These are phyloP conservation scores for Boloria euphrosyne DNA, from an alignment of 2,888 invertebrate genomes.

Conservation along the genomic window DNA sequence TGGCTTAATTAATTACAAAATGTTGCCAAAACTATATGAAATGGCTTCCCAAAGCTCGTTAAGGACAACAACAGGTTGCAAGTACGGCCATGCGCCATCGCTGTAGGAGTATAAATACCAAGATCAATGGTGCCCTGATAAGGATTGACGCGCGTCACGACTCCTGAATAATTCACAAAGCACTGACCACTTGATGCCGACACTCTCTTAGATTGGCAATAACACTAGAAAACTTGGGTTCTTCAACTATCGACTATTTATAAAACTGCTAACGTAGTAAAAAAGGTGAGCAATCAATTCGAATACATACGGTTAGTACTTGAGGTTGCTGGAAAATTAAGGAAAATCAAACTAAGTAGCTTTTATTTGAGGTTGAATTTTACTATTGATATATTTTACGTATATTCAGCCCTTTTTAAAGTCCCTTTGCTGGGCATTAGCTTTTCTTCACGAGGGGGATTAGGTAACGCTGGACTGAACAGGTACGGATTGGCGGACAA, in stretches of 20 bases:
- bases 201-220: conserved; percentile 37
- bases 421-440: no score
- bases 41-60: neutral
- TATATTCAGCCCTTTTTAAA: no score
- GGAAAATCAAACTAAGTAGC: no score
- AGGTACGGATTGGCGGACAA: no score
- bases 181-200: conserved; percentile 32
- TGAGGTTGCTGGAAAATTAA: no score
- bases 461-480: no score
- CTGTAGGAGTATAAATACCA: conserved; percentile 6
- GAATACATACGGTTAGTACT: no score
- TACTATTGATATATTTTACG: no score
- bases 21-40: no score
- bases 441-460: no score
- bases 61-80: neutral
- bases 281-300: neutral
- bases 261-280: conserved; percentile 3
- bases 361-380: no score
- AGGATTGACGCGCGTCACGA: conserved; percentile 36
- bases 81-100: neutral
- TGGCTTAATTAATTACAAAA: neutral
- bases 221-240: conserved; percentile 25
- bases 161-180: conserved; percentile 41
- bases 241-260: conserved; percentile 26
- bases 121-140: conserved; percentile 25